Evolutionary conservation across 2,113 vertebrate species (phyloP), one percentile per base, ranked within the genome.

Genomic region (Melanerpes formicivorus): DNA sequence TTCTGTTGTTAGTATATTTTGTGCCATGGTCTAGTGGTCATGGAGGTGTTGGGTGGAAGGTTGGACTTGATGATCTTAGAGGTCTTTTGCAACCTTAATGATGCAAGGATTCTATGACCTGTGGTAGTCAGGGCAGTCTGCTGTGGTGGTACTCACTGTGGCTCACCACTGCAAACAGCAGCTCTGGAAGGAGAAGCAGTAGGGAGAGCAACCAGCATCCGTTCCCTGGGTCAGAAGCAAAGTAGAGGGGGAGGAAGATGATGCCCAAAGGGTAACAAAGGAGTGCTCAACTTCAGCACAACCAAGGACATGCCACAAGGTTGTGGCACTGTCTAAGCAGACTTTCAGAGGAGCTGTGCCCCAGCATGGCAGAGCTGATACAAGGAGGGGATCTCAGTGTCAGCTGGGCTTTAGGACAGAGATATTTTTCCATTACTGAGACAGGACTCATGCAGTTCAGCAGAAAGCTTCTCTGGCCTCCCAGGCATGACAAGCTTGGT

Each of bases 281-380:
- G 50, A 77, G 18, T 11, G 18, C 46, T 73, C 87, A 48, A 9
- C 50, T 34, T 86, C 69, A 77, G 52, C 29, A 54, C 40, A 25
- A 44, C 13, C 73, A n/a, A 80, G 83, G 64, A 27, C 3, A 3
- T 6, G 2, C n/a, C 1, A 0, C 1, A 0, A 6, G 70, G 60
- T 2, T 8, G 10, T 26, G 78, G 48, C 62, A 30, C 54, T 10
- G 22, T 29, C 65, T 5, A 42, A 42, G 71, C 25, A 40, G 42
- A 84, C 69, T 25, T 62, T 46, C 29, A 9, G 60, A 46, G 65
- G 42, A 40, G 48, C 8, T 10, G 18, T 0, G 5, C 2, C 46
- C 70, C 26, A 26, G 2, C 3, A 13, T 1, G 4, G 10, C 30
- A 63, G 65, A 84, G 48, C 40, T 34, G 19, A 0, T 2, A 14